Evolutionary conservation across 2,797 vertebrate genomes (phyloP).

Genomic region (Eulemur coronatus): DNA sequence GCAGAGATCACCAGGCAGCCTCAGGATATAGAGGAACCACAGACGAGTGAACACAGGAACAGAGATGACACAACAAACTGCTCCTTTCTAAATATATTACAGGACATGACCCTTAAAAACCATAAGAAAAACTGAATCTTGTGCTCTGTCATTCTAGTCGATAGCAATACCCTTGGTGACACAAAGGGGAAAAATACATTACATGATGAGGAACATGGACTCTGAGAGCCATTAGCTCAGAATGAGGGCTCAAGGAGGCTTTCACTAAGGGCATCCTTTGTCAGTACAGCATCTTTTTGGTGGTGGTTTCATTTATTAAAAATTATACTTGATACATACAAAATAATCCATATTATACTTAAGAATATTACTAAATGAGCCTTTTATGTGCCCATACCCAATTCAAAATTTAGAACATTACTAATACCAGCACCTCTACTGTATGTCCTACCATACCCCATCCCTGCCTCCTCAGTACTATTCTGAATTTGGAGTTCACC

Average conservation of each 20-base stretch:
- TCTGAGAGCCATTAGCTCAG: slow-evolving; percentile 10
- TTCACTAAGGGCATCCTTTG: background rate
- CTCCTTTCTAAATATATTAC: background rate
- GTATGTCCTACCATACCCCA: background rate
- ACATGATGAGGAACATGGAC: background rate
- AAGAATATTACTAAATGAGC: slow-evolving; percentile 17
- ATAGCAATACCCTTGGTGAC: background rate
- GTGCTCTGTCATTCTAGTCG: background rate
- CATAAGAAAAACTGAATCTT: background rate
- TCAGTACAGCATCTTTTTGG: background rate
- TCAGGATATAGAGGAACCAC: background rate
- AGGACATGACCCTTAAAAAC: background rate
- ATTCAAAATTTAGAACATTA: background rate
- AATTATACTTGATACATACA: background rate
- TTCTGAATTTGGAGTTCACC: background rate
- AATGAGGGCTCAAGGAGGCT: background rate
- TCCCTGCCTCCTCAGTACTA: background rate
- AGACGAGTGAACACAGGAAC: background rate
- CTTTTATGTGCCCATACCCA: background rate
- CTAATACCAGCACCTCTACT: background rate
- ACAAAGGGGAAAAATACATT: background rate
- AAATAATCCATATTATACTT: background rate
- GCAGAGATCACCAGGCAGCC: background rate
- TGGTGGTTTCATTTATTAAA: background rate
- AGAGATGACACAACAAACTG: background rate